Evolutionary conservation across 2,888 invertebrate genomes (phyloP), one percentile per base, ranked within the genome.

Genomic region (Netelia melanura): DNA sequence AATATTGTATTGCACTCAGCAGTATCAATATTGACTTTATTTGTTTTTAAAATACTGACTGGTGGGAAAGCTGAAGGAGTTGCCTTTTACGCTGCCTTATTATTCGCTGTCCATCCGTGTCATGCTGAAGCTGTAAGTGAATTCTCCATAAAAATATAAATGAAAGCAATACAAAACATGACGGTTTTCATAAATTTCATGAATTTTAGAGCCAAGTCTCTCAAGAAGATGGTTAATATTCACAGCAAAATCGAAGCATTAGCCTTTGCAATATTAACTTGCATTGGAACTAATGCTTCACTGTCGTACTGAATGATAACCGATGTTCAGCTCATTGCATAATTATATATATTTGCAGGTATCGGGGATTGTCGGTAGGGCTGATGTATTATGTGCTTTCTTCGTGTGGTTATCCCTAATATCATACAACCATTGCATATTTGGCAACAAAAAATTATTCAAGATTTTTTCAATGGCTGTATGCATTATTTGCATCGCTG

Each of bases 41-140:
- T 94, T 85, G 94, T 95, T 65, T 95, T 95, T 86, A 92, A 94
- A 75, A 87, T 94, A 74, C 88, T 95, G 85, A 91, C 95, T 81
- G 92, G 92, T 56, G 91, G 92, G 54, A 90, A 92, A 77, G 84
- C 83, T 61, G 85, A 83, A 44, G 88, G 88, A 86, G 92, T 95
- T 81, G 95, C 96, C 58, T 96, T 96, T 89, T 94, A 97, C 78
- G 95, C 97, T 56, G 95, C 97, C 17, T 89, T 97, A 2, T 92
- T 99, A 38, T 99, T 99, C 94, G 96, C 98, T 14, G 96, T 97
- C 17, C 99, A 99, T 95, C 99, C 99, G 0, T 94, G 99, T 70
- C 99, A 99, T 94, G 96, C 97, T 0, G 99, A 99, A 95, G 97
- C 98, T 83, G 98, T 96, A 92, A 94, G 95, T 91, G 90, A 62